Conservation (phyloP, 1,140 invertebrate genomes). For the Cylas formicarius region DNA sequence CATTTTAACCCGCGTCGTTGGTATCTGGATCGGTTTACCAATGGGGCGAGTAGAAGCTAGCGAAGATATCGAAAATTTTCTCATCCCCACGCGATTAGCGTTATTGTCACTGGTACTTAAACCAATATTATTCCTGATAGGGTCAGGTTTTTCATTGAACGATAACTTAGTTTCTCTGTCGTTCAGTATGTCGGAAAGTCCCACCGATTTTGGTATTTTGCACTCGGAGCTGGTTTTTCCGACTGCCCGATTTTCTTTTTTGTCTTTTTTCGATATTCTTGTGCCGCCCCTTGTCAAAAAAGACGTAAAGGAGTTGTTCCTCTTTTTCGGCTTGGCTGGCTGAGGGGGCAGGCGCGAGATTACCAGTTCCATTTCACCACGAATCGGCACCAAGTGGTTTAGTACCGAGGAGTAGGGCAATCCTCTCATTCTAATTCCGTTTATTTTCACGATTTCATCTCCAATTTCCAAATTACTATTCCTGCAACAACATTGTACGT, state of each 20-base stretch:
- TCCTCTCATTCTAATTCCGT: slow-evolving; percentile 69
- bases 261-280: slow-evolving; percentile 8
- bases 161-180: slow-evolving; percentile 22
- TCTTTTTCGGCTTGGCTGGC: slow-evolving; percentile 15
- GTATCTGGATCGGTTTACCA: slow-evolving; percentile 5
- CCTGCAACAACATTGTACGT: slow-evolving; percentile 50
- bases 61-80: slow-evolving; percentile 29
- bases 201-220: slow-evolving; percentile 7
- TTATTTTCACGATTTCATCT: slow-evolving; percentile 79
- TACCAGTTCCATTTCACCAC: slow-evolving; percentile 34
- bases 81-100: slow-evolving; percentile 29
- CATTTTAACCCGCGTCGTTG: neutral
- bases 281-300: slow-evolving; percentile 9
- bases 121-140: neutral
- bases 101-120: slow-evolving; percentile 1
- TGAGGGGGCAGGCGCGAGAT: slow-evolving; percentile 17
- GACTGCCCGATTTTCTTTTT: neutral
- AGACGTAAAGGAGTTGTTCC: slow-evolving; percentile 17
- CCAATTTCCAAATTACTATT: slow-evolving; percentile 70
- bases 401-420: slow-evolving; percentile 51
- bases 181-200: slow-evolving; percentile 15
- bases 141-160: slow-evolving; percentile 15
- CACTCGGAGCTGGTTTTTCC: neutral
- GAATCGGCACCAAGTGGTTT: slow-evolving; percentile 21
- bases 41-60: neutral